phyloP scores from a whole-genome alignment of 2,113 vertebrate species.

The Phyllostomus discolor region DNA sequence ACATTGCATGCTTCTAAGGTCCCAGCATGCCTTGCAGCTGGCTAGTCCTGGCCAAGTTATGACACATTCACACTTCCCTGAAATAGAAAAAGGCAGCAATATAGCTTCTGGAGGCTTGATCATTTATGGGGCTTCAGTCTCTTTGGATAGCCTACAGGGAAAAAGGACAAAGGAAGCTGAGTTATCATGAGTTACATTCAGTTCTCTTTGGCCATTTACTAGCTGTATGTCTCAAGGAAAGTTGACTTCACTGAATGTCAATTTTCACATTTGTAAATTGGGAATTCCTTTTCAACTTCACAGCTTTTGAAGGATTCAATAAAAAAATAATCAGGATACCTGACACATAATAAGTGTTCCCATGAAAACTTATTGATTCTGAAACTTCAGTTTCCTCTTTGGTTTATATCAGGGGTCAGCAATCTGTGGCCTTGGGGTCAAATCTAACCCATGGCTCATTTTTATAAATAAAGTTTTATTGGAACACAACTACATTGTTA shows the following conservation, averaged over 20 bases:
- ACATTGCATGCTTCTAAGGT: neutral
- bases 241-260: neutral
- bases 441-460: neutral
- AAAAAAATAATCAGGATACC: slow-evolving; percentile 38
- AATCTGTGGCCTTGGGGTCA: neutral
- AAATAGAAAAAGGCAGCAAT: slow-evolving; percentile 40
- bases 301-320: slow-evolving; percentile 37
- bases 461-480: slow-evolving; percentile 53
- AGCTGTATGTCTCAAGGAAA: slow-evolving; percentile 32
- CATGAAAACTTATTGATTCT: neutral
- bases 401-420: slow-evolving; percentile 1
- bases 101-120: slow-evolving; percentile 49
- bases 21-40: neutral
- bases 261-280: slow-evolving; percentile 25
- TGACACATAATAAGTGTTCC: slow-evolving; percentile 20
- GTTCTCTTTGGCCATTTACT: slow-evolving; percentile 49
- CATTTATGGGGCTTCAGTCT: slow-evolving; percentile 22
- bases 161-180: slow-evolving; percentile 43
- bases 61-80: slow-evolving; percentile 33
- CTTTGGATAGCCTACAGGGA: slow-evolving; percentile 56
- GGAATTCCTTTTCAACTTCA: slow-evolving; percentile 24
- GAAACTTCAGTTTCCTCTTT: slow-evolving; percentile 7
- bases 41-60: slow-evolving; percentile 18
- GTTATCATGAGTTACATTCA: neutral
- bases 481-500: neutral